Evolutionary conservation across 2,113 vertebrate genomes (phyloP).

Genomic region (Mustelus asterias): DNA sequence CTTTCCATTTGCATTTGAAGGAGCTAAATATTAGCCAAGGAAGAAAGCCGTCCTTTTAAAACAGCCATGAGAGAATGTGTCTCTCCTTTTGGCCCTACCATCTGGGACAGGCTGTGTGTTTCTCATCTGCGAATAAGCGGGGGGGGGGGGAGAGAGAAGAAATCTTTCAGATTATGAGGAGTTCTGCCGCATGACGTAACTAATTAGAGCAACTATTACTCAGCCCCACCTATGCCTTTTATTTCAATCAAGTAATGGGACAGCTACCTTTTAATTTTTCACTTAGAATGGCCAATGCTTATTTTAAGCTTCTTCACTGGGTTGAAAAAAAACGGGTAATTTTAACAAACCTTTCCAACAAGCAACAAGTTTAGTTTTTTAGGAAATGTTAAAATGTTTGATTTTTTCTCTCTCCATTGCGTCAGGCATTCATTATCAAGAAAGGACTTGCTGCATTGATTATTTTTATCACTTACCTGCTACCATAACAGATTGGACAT

Average conservation of each 20-base stretch:
- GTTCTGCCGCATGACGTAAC: not conserved
- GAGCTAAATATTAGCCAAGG: constrained; percentile 98
- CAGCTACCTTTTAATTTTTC: not conserved
- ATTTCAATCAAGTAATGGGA: not conserved
- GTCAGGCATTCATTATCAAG: not conserved
- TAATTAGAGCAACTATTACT: not conserved
- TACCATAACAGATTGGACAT: constrained; percentile 2
- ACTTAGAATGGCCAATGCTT: not conserved
- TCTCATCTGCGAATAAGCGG: constrained; percentile 58
- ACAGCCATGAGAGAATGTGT: constrained; percentile 94
- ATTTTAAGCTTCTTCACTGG: not conserved
- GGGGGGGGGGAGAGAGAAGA: constrained; percentile 49
- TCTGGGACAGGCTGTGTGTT: constrained; percentile 76
- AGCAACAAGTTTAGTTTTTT: not conserved
- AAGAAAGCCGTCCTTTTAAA: constrained; percentile 78
- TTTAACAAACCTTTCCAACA: not conserved
- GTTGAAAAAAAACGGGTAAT: not conserved
- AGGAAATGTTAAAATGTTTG: not conserved
- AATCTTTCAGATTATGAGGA: constrained; percentile 51
- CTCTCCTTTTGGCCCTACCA: constrained; percentile 77
- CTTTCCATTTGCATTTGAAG: constrained; percentile 99
- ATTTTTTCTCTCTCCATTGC: not conserved
- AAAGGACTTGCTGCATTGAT: not conserved
- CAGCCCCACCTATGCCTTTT: not conserved
- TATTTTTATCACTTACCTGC: constrained; percentile 16